Conservation (phyloP, 2,113 vertebrate genomes). For the Burhinus bistriatus region DNA sequence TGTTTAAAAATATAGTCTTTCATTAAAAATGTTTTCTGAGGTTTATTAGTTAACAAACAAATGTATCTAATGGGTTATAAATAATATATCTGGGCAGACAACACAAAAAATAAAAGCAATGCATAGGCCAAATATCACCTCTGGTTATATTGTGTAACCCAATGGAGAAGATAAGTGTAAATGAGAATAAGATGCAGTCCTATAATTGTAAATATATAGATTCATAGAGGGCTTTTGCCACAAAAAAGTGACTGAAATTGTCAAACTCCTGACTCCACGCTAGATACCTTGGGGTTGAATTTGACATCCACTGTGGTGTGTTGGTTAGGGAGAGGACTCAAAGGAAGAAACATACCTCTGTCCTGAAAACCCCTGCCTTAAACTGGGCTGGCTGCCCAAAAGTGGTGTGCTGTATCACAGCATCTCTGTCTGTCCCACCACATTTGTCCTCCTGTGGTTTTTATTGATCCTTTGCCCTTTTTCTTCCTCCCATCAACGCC, state of each 20-base stretch:
- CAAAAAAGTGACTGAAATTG: slow-evolving; percentile 28
- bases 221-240: slow-evolving; percentile 6
- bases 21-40: background rate
- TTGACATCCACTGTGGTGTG: background rate
- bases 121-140: slow-evolving; percentile 13
- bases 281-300: slow-evolving; percentile 17
- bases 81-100: background rate
- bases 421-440: background rate
- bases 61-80: background rate
- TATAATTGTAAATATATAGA: slow-evolving; percentile 21
- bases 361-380: background rate
- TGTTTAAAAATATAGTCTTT: slow-evolving; percentile 19
- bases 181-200: slow-evolving; percentile 14
- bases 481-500: background rate
- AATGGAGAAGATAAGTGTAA: slow-evolving; percentile 7
- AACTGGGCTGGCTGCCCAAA: background rate
- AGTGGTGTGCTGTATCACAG: background rate
- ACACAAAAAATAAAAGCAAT: background rate
- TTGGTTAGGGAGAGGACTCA: background rate
- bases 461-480: background rate
- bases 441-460: background rate
- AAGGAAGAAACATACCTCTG: slow-evolving; percentile 30
- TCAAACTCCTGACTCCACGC: background rate
- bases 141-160: slow-evolving; percentile 34
- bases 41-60: slow-evolving; percentile 38